Evolutionary conservation across 2,797 vertebrate genomes (phyloP).

Genomic region (Schizothorax lantsangensis): DNA sequence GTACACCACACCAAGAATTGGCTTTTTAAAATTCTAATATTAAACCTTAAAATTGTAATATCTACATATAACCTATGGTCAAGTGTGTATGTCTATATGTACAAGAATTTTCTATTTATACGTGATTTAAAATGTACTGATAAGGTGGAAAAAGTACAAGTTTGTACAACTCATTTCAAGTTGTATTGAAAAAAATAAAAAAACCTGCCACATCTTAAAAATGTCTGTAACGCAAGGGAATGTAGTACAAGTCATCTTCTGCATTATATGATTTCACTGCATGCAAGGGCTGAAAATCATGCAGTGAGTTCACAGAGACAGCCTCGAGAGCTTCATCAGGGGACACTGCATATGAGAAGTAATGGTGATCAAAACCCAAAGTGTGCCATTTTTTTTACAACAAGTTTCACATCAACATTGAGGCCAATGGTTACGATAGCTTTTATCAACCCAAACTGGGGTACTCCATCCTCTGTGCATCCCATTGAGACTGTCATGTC

Average conservation of each 20-base stretch:
- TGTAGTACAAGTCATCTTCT: neutral
- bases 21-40: too few species aligned
- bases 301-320: neutral
- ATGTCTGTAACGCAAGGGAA: neutral
- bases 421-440: neutral
- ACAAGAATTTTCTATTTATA: neutral
- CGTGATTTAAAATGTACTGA: too few species aligned
- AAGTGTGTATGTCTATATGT: neutral
- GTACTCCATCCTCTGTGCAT: neutral
- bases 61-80: neutral
- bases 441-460: neutral
- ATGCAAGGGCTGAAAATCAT: constrained; percentile 6
- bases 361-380: neutral
- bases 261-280: neutral
- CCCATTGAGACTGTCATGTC: neutral
- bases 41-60: neutral
- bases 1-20: too few species aligned
- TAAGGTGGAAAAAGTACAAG: too few species aligned
- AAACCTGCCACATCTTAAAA: neutral
- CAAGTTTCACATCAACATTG: constrained; percentile 4
- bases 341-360: neutral
- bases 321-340: neutral
- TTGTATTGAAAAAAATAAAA: fast-evolving
- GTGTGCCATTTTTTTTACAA: neutral
- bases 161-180: too few species aligned